These are phyloP conservation scores for Scyliorhinus canicula DNA, from an alignment of 2,797 vertebrate species.

Conservation along the genomic window DNA sequence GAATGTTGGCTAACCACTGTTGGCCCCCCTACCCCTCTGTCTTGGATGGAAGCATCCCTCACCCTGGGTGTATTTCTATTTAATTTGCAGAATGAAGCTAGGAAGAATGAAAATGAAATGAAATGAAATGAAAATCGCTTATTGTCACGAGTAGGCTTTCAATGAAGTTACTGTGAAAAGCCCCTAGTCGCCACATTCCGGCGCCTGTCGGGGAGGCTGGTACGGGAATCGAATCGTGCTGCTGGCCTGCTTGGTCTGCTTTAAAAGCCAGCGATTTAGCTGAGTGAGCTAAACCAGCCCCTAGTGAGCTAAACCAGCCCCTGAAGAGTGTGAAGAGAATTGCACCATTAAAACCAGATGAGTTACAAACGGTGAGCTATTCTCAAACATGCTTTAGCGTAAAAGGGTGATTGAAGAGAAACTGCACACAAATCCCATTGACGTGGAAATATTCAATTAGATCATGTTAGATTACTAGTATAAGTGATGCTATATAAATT, in stretches of 20 bases:
- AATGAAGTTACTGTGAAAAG: too few species aligned
- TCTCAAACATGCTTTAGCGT: neutral
- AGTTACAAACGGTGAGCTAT: neutral
- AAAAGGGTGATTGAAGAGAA: neutral
- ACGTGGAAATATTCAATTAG: neutral
- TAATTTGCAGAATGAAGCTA: constrained; percentile 13
- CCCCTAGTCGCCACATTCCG: too few species aligned
- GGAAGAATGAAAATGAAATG: too few species aligned
- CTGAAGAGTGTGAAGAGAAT: neutral
- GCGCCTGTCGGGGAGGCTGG: too few species aligned
- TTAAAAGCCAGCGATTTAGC: too few species aligned
- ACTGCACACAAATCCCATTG: constrained; percentile 5
- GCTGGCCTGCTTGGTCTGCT: too few species aligned
- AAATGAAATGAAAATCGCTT: too few species aligned
- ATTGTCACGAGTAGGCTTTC: too few species aligned
- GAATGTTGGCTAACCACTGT: neutral
- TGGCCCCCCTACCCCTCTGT: neutral
- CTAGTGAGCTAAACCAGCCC: too few species aligned
- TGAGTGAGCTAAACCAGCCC: too few species aligned
- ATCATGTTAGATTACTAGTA: neutral
- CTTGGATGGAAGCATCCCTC: neutral
- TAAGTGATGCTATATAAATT: neutral
- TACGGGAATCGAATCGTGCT: too few species aligned
- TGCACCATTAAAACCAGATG: constrained; percentile 6
- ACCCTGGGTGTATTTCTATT: neutral